These are phyloP conservation scores for Platorchestia sp. DNA, from an alignment of 1,140 invertebrate genomes.

Conservation along the genomic window DNA sequence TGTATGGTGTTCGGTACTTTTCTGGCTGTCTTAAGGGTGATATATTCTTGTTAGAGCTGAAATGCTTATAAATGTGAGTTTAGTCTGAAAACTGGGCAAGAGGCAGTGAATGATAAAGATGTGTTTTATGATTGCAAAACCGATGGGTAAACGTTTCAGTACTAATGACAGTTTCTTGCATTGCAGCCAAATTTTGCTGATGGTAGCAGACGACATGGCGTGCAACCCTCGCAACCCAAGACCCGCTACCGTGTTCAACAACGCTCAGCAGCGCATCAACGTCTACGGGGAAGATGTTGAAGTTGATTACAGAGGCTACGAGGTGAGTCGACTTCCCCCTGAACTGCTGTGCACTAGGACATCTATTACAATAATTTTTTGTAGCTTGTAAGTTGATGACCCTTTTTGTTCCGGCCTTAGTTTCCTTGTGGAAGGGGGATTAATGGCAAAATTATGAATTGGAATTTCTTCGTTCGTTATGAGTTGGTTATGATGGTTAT, in stretches of 20 bases:
- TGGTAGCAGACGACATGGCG: conserved; percentile 99
- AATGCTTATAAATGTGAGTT: too few species aligned
- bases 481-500: too few species aligned
- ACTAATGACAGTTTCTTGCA: not conserved
- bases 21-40: not conserved
- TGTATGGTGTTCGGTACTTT: not conserved
- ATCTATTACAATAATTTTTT: not conserved
- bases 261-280: conserved; percentile 97
- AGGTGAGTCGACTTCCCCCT: conserved; percentile 75
- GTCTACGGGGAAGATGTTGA: conserved; percentile 99
- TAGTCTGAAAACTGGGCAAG: too few species aligned
- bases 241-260: conserved; percentile 98
- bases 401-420: too few species aligned
- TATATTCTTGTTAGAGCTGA: too few species aligned
- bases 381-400: too few species aligned
- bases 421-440: too few species aligned
- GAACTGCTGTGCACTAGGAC: not conserved
- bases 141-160: not conserved
- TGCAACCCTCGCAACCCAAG: conserved; percentile 98
- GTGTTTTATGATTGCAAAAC: too few species aligned
- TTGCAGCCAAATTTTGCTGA: conserved; percentile 86
- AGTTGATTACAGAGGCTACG: conserved; percentile 98
- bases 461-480: too few species aligned
- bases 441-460: too few species aligned
- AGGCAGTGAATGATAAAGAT: too few species aligned